Evolutionary conservation across 2,113 vertebrate species (phyloP), one percentile per base, ranked within the genome.

Genomic region (Leuciscus idus): DNA sequence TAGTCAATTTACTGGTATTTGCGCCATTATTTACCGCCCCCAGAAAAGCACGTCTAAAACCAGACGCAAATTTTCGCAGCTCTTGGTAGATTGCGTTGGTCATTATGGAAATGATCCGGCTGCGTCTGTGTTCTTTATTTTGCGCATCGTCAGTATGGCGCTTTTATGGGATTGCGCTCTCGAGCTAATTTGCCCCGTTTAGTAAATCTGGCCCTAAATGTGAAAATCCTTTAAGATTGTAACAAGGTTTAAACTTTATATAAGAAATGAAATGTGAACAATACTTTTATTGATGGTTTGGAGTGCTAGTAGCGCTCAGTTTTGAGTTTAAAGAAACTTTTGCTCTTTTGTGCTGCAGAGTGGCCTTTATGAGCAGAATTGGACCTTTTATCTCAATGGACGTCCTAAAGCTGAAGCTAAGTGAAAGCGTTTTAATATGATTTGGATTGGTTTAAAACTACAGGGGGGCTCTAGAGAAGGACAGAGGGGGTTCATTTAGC

Each of bases 381-480:
- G n/a, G 50, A 76, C 26, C 70, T 26, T 64, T 76, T 68, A 85
- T 72, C 26, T 87, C 74, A 61, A 66, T 43, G 9, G 77, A 78
- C 81, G 55, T 43, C 59, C 78, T 84, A 52, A 78, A 75, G 33
- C 76, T 46, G 77, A 75, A 77, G 83, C 48, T 33, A 72, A 80
- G 86, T 85, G 78, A 87, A 84, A 21, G 50, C 15, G 26, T 68
- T 89, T 88, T 89, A 86, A 89, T 86, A 74, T 83, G 77, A 74
- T 85, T 89, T 68, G 77, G 77, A 87, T 85, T 73, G 84, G 48
- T 46, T 59, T 57, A 62, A 81, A 85, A 73, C 82, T 83, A 84
- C 78, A 75, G 85, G 80, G 87, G 84, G 87, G 30, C 55, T 70
- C 75, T 57, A 80, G 80, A 83, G 8, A 43, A 84, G 43, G 83